Evolutionary conservation across 2,797 vertebrate species (phyloP).

Genomic region (Acrocephalus scirpaceus): DNA sequence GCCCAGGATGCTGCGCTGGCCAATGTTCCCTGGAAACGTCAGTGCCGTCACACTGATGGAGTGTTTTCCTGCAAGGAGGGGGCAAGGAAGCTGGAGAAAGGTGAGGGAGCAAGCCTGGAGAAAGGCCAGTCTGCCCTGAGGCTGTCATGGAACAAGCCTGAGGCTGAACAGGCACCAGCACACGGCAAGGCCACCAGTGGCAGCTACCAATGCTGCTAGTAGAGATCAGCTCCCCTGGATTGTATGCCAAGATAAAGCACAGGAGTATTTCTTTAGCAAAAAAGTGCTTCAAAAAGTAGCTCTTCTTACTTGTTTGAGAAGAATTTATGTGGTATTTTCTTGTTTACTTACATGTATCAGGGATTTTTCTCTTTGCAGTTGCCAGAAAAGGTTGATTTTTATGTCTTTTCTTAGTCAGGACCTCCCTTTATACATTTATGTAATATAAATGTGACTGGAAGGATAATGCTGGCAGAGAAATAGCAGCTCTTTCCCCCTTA

Average conservation of each 20-base stretch:
- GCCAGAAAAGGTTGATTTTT: neutral
- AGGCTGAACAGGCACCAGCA: neutral
- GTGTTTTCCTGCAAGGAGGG: slow-evolving; percentile 52
- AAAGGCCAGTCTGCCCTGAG: neutral
- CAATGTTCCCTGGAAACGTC: slow-evolving; percentile 53
- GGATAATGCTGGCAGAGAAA: neutral
- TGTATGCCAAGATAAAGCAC: neutral
- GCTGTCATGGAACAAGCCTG: neutral
- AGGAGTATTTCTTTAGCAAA: neutral
- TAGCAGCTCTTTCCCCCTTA: neutral
- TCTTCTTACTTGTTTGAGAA: neutral
- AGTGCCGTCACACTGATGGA: slow-evolving; percentile 20
- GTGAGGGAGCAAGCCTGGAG: neutral
- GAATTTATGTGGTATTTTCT: neutral
- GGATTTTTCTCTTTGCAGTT: neutral
- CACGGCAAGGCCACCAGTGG: neutral
- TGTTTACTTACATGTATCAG: neutral
- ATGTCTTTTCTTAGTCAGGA: neutral
- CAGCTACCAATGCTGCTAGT: neutral
- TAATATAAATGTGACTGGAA: neutral
- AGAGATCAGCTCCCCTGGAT: accelerated
- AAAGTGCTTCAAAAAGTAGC: neutral
- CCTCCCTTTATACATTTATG: neutral
- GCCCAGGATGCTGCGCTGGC: slow-evolving; percentile 55
- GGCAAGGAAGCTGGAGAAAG: neutral